Evolutionary conservation across 2,888 invertebrate species (phyloP).

Genomic region (Eupithecia tripunctaria): DNA sequence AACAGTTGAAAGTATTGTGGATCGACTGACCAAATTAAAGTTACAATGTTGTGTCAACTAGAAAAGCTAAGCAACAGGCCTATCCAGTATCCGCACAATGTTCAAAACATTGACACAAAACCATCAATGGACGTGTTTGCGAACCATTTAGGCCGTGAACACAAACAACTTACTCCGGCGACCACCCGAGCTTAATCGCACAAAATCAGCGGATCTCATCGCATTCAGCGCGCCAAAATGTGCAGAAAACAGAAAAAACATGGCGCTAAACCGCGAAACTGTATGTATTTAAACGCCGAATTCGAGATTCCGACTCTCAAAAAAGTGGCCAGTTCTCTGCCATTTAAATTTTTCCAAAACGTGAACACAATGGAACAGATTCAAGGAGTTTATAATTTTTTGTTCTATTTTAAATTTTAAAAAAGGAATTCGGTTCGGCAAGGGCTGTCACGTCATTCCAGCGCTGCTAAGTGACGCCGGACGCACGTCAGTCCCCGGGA

Average conservation of each 20-base stretch:
- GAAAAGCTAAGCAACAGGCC: slow-evolving; percentile 11
- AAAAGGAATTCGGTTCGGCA: slow-evolving; percentile 82
- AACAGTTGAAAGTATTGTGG: not conserved
- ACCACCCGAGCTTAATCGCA: slow-evolving; percentile 77
- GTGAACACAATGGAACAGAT: slow-evolving; percentile 84
- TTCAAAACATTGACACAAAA: slow-evolving; percentile 45
- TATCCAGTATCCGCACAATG: slow-evolving; percentile 1
- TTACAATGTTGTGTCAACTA: slow-evolving; percentile 2
- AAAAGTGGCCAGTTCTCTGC: slow-evolving; percentile 76
- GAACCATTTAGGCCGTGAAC: slow-evolving; percentile 73
- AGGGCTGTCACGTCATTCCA: slow-evolving; percentile 84
- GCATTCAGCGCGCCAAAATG: slow-evolving; percentile 76
- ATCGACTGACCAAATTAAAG: not conserved
- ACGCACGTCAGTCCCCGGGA: slow-evolving; percentile 81
- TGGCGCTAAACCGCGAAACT: slow-evolving; percentile 84
- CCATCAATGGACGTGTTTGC: slow-evolving; percentile 59
- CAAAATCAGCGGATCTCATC: slow-evolving; percentile 76
- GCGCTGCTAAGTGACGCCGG: slow-evolving; percentile 85
- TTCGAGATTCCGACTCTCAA: slow-evolving; percentile 74
- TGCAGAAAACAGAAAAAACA: slow-evolving; percentile 83
- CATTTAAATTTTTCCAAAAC: slow-evolving; percentile 84
- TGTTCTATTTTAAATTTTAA: slow-evolving; percentile 78
- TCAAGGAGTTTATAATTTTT: slow-evolving; percentile 68
- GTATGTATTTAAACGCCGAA: slow-evolving; percentile 84
- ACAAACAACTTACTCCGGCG: slow-evolving; percentile 81